Conservation (phyloP, 2,888 invertebrate species). For the Cryptus armator region DNA sequence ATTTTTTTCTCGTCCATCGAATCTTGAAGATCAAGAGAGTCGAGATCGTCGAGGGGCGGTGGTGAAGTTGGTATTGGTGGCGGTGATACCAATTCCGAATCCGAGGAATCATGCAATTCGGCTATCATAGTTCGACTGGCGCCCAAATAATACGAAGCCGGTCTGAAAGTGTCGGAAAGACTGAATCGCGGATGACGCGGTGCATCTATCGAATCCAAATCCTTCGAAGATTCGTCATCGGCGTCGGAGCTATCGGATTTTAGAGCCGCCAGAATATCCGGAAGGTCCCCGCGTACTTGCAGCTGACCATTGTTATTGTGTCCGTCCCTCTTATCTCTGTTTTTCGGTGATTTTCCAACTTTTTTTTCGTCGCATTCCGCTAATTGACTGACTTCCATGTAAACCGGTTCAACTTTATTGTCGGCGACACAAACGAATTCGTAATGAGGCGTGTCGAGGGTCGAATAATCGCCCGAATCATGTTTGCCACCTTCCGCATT, state of each 20-base stretch:
- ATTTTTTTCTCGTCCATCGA: conserved; percentile 78
- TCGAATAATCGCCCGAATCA: conserved; percentile 86
- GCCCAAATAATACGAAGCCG: conserved; percentile 94
- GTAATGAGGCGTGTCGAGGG: conserved; percentile 88
- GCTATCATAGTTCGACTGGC: conserved; percentile 88
- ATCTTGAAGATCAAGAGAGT: conserved; percentile 86
- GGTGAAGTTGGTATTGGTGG: conserved; percentile 92
- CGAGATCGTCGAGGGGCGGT: conserved; percentile 90
- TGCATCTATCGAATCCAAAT: conserved; percentile 89
- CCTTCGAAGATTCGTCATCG: conserved; percentile 93
- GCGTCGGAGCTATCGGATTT: conserved; percentile 92
- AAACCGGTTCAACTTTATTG: conserved; percentile 91
- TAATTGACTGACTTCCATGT: conserved; percentile 91
- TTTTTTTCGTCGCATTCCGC: conserved; percentile 75
- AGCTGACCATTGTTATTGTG: conserved; percentile 74
- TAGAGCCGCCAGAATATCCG: conserved; percentile 87
- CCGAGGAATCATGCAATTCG: conserved; percentile 92
- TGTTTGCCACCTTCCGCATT: conserved; percentile 91
- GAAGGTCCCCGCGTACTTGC: conserved; percentile 84
- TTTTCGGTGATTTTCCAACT: conserved; percentile 79
- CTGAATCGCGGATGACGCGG: conserved; percentile 92
- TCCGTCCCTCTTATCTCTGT: conserved; percentile 74
- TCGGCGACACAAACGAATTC: conserved; percentile 90
- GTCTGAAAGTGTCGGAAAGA: conserved; percentile 94
- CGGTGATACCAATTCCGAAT: conserved; percentile 92